phyloP scores from a whole-genome alignment of 2,113 vertebrate species.

The Nycticorax nycticorax region DNA sequence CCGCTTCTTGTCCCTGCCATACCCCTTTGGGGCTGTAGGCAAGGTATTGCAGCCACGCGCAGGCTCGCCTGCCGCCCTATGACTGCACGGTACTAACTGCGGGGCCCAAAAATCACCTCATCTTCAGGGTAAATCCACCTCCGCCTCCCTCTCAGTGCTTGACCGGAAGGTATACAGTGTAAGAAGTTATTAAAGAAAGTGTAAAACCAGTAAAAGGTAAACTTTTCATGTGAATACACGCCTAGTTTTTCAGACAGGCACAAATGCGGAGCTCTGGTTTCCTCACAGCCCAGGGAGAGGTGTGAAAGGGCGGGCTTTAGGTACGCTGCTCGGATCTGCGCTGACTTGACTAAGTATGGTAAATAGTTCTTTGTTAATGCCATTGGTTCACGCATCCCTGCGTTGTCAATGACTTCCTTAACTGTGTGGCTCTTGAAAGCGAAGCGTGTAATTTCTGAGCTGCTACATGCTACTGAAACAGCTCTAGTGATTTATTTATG shows the following conservation, averaged over 20 bases:
- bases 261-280: not conserved
- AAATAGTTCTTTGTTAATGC: not conserved
- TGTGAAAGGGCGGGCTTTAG: not conserved
- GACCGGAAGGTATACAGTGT: not conserved
- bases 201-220: not conserved
- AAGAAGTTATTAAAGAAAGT: not conserved
- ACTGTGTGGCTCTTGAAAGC: not conserved
- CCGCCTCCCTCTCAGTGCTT: not conserved
- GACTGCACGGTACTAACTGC: accelerated
- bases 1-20: not conserved
- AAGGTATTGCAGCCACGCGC: not conserved
- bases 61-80: not conserved
- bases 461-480: not conserved
- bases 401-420: not conserved
- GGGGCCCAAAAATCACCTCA: not conserved
- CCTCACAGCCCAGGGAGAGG: not conserved
- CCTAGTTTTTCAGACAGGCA: not conserved
- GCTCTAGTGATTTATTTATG: not conserved
- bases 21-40: not conserved
- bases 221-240: not conserved
- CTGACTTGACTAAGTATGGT: not conserved
- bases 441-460: not conserved
- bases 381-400: not conserved
- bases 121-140: not conserved
- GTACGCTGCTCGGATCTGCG: not conserved